These are phyloP conservation scores for Dromococcyx pavoninus DNA, from an alignment of 2,797 vertebrate species.

Conservation along the genomic window DNA sequence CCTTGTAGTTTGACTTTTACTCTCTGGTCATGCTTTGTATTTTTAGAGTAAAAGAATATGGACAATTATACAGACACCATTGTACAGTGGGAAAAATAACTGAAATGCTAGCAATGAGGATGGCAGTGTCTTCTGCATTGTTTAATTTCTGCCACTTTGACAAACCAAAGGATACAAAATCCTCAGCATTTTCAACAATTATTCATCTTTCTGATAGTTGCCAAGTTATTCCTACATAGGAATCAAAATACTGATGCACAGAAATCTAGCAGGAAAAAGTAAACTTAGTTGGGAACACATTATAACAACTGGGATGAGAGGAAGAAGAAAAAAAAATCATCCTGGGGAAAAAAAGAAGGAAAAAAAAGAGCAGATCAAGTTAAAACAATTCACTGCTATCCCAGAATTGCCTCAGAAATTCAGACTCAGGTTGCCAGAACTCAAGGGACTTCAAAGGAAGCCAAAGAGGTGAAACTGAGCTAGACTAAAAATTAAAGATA, in stretches of 20 bases:
- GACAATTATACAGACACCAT: neutral
- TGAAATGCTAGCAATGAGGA: neutral
- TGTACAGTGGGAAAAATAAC: neutral
- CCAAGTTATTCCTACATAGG: neutral
- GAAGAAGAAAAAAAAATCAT: neutral
- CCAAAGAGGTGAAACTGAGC: neutral
- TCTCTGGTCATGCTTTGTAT: neutral
- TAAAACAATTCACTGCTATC: neutral
- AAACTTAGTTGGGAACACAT: neutral
- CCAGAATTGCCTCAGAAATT: neutral
- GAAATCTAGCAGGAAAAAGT: neutral
- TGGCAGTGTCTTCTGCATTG: neutral
- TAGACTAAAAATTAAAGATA: neutral
- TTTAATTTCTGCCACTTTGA: neutral
- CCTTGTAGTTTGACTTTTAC: neutral
- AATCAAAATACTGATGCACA: neutral
- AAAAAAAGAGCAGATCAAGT: neutral
- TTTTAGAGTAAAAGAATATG: neutral
- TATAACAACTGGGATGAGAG: neutral
- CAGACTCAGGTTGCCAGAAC: neutral
- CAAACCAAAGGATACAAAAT: neutral
- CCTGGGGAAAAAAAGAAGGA: fast-evolving
- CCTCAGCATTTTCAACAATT: neutral
- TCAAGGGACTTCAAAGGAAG: neutral
- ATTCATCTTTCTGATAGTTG: neutral